Percentiles rank a stretch among this genome's conserved stretches.
phyloP scores from a whole-genome alignment of 2,888 invertebrate genomes.

The Brachylomia viminalis region DNA sequence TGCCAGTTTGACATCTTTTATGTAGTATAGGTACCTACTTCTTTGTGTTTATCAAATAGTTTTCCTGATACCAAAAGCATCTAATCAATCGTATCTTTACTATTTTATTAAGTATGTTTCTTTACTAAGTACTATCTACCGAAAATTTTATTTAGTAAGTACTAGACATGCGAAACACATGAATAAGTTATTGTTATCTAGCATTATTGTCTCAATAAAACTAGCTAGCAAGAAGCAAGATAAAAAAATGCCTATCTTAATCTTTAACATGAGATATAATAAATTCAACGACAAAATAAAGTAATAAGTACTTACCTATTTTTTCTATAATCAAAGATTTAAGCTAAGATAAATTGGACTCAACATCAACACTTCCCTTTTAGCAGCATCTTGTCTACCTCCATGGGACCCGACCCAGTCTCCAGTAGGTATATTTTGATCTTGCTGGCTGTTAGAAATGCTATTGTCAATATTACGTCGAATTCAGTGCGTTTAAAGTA shows the following conservation, averaged over 20 bases:
- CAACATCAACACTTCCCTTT: constrained; percentile 17
- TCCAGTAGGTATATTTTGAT: background rate
- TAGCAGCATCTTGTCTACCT: constrained; percentile 2
- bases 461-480: background rate
- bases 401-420: too few relatives aligned
- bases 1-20: too few relatives aligned
- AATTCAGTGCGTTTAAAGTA: background rate
- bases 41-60: constrained; percentile 11
- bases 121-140: background rate
- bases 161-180: constrained; percentile 17
- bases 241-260: constrained; percentile 8
- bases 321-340: background rate
- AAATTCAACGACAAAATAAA: background rate
- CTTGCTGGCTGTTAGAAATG: background rate
- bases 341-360: background rate
- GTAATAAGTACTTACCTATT: background rate
- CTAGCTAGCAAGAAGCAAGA: background rate
- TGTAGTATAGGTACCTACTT: too few relatives aligned
- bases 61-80: background rate
- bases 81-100: background rate
- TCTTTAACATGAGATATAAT: background rate
- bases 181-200: constrained; percentile 38
- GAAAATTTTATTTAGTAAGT: background rate
- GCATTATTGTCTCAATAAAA: constrained; percentile 18
- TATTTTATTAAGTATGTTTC: constrained; percentile 2